These are phyloP conservation scores for Drosophila buzzatii DNA, from an alignment of 2,888 invertebrate species.

Conservation along the genomic window DNA sequence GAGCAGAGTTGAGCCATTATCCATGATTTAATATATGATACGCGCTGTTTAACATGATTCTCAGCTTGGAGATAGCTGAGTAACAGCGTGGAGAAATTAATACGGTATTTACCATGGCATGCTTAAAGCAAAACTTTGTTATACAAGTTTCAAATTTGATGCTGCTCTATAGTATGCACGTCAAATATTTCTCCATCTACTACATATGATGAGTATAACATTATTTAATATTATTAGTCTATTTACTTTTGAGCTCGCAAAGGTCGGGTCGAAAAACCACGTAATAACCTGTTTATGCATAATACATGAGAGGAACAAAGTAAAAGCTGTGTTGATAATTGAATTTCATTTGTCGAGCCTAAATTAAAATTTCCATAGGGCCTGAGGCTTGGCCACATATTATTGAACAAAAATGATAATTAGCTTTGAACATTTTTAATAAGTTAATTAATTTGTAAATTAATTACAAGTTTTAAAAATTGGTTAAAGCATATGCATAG, in stretches of 20 bases:
- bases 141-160: background rate
- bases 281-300: background rate
- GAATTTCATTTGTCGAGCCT: background rate
- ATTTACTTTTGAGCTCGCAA: background rate
- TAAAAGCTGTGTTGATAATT: background rate
- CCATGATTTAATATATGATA: conserved; percentile 9
- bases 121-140: background rate
- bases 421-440: too few species aligned
- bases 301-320: background rate
- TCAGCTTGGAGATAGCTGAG: too few species aligned
- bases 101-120: background rate
- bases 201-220: background rate
- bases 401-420: background rate
- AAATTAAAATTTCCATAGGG: background rate
- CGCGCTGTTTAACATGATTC: background rate
- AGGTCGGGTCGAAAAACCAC: background rate
- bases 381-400: background rate
- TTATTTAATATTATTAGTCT: background rate
- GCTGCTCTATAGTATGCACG: background rate
- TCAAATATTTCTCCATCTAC: background rate
- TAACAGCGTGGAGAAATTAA: background rate
- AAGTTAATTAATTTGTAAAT: background rate
- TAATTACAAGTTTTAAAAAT: background rate
- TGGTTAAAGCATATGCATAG: background rate
- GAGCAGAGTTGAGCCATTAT: conserved; percentile 20